Evolutionary conservation across 2,113 vertebrate genomes (phyloP), one percentile per base, ranked within the genome.

Genomic region (Xenus cinereus): DNA sequence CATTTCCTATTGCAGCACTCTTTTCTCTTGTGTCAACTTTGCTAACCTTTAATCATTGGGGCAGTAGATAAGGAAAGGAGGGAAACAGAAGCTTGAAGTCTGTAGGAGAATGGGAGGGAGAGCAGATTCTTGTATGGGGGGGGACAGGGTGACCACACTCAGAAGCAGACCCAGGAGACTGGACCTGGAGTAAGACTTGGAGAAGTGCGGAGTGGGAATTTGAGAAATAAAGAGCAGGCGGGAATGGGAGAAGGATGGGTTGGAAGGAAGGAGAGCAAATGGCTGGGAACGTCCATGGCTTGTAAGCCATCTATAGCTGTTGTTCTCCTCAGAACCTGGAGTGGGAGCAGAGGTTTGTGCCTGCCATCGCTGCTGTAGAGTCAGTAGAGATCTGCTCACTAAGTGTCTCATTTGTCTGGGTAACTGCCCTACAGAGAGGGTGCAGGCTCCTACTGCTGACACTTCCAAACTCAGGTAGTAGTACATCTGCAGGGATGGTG

Each of bases 31-130:
- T 81, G 84, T 92, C 94, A 91, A 0, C 69, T 89, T 67, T 66
- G 45, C 66, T 93, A 94, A 89, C 95, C 87, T 96, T 95, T 95
- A 83, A 30, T 89, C 62, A 6, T 12, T 16, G 56, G 67, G 78
- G 87, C 75, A 90, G 35, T 21, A 69, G 81, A 39, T 73, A 68
- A 66, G 77, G 59, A 87, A 87, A 89, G 28, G 78, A 76, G 37
- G 14, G 43, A 90, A 93, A 69, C 8, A 68, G 62, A 48, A 87
- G 48, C 60, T 94, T 57, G 50, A 83, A 87, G 28, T 33, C 30
- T 14, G 28, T 27, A 39, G 4, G 12, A 59, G 74, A 90, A 91
- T 6, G 9, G 15, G 54, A 81, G 35, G 14, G 54, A 92, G 87
- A 75, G 17, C 37, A 51, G 39, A 10, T 63, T 79, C 12, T 12